Evolutionary conservation across 2,797 vertebrate genomes (phyloP), one percentile per base, ranked within the genome.

Genomic region (Centropyge bicolor): DNA sequence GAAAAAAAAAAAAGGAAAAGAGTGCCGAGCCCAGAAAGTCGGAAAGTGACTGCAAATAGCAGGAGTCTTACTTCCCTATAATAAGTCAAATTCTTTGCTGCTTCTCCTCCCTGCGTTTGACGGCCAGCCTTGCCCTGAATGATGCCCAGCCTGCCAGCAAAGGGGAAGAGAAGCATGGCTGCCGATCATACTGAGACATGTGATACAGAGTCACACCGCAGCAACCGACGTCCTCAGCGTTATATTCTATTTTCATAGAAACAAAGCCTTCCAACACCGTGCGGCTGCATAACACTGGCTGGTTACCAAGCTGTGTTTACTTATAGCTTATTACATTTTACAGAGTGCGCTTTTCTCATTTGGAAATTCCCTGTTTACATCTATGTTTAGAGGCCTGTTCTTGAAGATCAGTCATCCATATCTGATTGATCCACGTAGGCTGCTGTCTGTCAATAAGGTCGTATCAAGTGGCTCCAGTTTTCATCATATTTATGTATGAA

Each of bases 31-130:
- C 55, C 48, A 70, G 82, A 87, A 88, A 86, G 84, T 83, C 70
- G 13, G 89, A 91, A 92, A 92, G 90, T 90, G 85, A 55, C 90
- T 91, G 72, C 81, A 91, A 88, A 91, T 87, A 91, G 88, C 84
- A 60, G 69, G 78, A 86, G 70, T 61, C 71, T 54, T 56, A 90
- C 90, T 91, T 92, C 91, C 91, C 89, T 84, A 77, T 90, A 88
- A 90, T 87, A 89, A 86, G 80, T 86, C 66, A 48, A 86, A 79
- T 84, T 86, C 81, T 89, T 86, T 62, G 68, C 83, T 48, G 76
- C 85, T 81, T 83, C 84, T 80, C 84, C 85, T 82, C 89, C 81
- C 76, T 74, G 78, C 4, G 22, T 80, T 62, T 87, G 86, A 88
- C 72, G 75, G 88, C 77, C 79, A 80, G 87, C 72, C 68, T 62